Base-by-base conservation (phyloP, 2,113 vertebrate genomes). In the Felis chaus region DNA sequence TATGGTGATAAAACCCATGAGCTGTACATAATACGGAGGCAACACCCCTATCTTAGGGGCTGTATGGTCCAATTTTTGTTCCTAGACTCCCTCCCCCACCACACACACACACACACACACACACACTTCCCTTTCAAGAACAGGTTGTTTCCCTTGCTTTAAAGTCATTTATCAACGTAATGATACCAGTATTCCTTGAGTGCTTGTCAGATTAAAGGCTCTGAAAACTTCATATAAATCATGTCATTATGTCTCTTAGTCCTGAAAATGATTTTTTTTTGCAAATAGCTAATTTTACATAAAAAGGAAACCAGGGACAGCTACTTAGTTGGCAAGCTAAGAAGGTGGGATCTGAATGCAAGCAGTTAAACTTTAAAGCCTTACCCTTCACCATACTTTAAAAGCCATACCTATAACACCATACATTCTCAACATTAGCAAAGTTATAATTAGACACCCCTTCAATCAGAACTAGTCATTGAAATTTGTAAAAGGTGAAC, bases 51-150 rank as follows among this genome's bases (percentile, higher is more conserved):
- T 53, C 39, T 9, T 19, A 68, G 9, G 15, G 23, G 3, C 21
- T n/a, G 3, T 16, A 66, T n/a, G 4, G 25, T 85, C 18, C 66
- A 41, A 1, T 39, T 89, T 41, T 79, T 23, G 33, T 55, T 15
- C 65, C 33, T 45, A 4, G 45, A 65, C 25, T 27, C 0, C 4
- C 0, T 33, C 3, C 3, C 1, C 13, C 12, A 19, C 39, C 25
- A 39, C 33, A 15, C 57, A 48, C 3, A 27, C 11, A 31, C 21
- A 41, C 36, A 25, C 29, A 15, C 41, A 27, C 7, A 55, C 25
- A 41, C 45, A 36, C 7, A 12, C 14, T 66, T 93, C 13, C 31
- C 1, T 84, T 71, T 23, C 7, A 87, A 53, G 13, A 68, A 65
- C 31, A 87, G n/a, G 23, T n/a, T 68, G 2, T 94, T 91, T 71